Evolutionary conservation across 2,113 vertebrate genomes (phyloP), one percentile per base, ranked within the genome.

Genomic region (Willisornis vidua): DNA sequence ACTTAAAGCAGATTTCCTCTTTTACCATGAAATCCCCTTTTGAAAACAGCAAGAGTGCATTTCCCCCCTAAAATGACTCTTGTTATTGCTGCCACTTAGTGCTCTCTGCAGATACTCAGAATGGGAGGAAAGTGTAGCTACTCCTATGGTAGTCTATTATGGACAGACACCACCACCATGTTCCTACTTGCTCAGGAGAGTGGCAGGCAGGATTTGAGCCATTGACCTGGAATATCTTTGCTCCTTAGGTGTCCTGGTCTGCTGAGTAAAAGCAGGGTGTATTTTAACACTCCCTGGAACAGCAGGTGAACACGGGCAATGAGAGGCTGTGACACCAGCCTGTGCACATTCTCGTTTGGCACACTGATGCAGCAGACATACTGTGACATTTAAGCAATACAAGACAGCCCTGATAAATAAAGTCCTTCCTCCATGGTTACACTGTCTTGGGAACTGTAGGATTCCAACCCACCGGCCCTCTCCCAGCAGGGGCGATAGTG

Each of bases 301-400:
- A 13, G 48, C 3, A 67, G 52, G 43, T 43, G 54, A 90, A 17
- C 67, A 33, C 14, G 31, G 66, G 67, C 0, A 0, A 6, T 1
- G 13, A 81, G 48, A 68, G 24, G 23, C 62, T 90, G 22, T 0
- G 3, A 62, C 51, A 77, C 23, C 55, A 67, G 43, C 22, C 55
- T 9, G 6, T 19, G 19, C 25, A 58, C 6, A 5, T 39, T 65
- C 82, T 43, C 22, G 10, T 57, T 67, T 76, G 71, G 58, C 59
- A 37, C 0, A 0, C 33, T 4, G 6, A 20, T 5, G 2, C 55
- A 76, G 31, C 25, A 55, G 45, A 41, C 7, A 14, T 23, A 26
- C 20, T 57, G 82, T 85, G 67, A 90, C 67, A 70, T 85, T 95
- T 72, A 83, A 82, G 45, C 33, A 65, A 18, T 5, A 61, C 16